Evolutionary conservation across 92 coral and sea anemone species (phyloP).

Genomic region (Phenganax subtilis): DNA sequence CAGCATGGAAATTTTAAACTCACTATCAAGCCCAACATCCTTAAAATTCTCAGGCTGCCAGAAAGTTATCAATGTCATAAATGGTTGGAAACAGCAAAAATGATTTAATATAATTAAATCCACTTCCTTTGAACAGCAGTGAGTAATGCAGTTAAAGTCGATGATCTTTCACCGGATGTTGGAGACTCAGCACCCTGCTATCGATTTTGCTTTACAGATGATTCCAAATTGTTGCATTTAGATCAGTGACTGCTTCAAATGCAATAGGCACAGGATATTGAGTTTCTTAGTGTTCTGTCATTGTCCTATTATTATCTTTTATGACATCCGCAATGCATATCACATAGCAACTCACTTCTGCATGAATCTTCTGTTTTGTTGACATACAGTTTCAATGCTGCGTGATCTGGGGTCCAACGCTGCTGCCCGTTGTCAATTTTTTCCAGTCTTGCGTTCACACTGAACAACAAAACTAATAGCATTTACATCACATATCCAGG

Average conservation of each 20-base stretch:
- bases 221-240: constrained; percentile 46
- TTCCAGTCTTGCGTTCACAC: constrained; percentile 45
- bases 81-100: too few relatives aligned
- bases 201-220: constrained; percentile 29
- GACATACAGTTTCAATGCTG: constrained; percentile 37
- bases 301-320: constrained; percentile 36
- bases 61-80: too few relatives aligned
- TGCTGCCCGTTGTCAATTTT: constrained; percentile 41
- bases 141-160: constrained; percentile 34
- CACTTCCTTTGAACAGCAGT: constrained; percentile 46
- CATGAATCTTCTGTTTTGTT: constrained; percentile 40
- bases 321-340: constrained; percentile 27
- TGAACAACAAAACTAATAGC: not conserved
- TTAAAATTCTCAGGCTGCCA: too few relatives aligned
- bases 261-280: constrained; percentile 38
- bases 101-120: not conserved
- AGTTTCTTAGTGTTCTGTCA: constrained; percentile 11
- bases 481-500: too few relatives aligned
- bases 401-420: constrained; percentile 47
- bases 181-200: not conserved
- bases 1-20: too few relatives aligned
- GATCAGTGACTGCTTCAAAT: constrained; percentile 42
- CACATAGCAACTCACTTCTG: constrained; percentile 29
- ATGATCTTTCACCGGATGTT: constrained; percentile 41
- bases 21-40: too few relatives aligned